Evolutionary conservation across 1,140 invertebrate genomes (phyloP).

Genomic region (Penaeus chinensis): DNA sequence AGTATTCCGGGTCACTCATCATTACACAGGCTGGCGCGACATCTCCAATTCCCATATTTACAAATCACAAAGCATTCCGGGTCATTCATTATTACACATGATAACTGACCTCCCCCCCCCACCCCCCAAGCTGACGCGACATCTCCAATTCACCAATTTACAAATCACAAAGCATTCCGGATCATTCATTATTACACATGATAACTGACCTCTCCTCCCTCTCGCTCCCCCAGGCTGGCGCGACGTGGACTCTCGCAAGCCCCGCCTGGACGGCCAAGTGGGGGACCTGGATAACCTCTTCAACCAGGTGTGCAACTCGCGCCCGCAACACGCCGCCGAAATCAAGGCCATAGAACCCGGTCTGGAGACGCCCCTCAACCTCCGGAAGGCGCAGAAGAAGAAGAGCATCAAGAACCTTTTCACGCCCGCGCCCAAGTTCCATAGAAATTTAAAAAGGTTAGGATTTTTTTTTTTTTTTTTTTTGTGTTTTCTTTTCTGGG

Average conservation of each 20-base stretch:
- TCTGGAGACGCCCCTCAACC: conserved; percentile 68
- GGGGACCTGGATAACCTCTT: conserved; percentile 82
- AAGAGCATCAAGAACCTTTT: conserved; percentile 95
- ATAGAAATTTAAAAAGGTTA: conserved; percentile 90
- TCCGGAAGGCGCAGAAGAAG: conserved; percentile 80
- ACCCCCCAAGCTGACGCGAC: no score
- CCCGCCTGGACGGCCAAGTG: conserved; percentile 78
- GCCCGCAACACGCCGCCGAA: conserved; percentile 74
- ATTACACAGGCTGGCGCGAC: no score
- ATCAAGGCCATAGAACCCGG: conserved; percentile 66
- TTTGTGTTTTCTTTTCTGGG: neutral
- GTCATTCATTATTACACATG: neutral
- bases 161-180: neutral
- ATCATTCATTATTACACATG: no score
- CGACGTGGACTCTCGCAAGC: conserved; percentile 76
- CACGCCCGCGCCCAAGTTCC: conserved; percentile 93
- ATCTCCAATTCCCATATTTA: no score
- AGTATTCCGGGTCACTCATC: no score
- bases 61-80: no score
- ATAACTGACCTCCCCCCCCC: neutral
- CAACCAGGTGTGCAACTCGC: conserved; percentile 75
- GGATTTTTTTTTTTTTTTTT: neutral
- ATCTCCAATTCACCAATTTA: neutral
- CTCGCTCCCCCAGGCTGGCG: conserved; percentile 68
- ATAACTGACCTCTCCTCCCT: no score